A percentile compares a stretch with the other conserved stretches of the same genome.
phyloP scores from a whole-genome alignment of 2,113 vertebrate genomes.

The Pseudopipra pipra region DNA sequence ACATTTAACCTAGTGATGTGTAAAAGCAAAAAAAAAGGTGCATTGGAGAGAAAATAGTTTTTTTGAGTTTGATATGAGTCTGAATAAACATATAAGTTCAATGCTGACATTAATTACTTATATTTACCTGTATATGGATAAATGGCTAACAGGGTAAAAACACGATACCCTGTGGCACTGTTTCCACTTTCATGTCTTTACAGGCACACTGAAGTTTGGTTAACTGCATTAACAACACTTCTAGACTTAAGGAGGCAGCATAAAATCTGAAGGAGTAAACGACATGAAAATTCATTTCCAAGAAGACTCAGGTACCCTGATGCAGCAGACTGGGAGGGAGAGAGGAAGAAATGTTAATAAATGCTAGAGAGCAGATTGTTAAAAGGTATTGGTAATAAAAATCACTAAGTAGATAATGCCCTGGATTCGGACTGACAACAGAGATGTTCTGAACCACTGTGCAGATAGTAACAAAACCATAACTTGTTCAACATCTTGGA shows the following conservation, averaged over 20 bases:
- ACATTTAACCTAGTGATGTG: neutral
- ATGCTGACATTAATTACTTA: conserved; percentile 20
- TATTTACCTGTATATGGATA: neutral
- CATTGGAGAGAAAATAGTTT: neutral
- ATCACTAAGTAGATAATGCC: neutral
- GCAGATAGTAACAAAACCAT: neutral
- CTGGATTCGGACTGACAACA: neutral
- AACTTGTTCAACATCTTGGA: neutral
- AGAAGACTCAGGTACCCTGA: neutral
- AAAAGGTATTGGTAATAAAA: neutral
- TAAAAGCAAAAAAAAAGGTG: neutral
- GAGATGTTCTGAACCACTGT: neutral
- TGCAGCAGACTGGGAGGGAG: neutral
- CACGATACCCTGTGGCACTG: neutral
- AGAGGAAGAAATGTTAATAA: neutral
- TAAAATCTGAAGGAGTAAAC: neutral
- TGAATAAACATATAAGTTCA: neutral
- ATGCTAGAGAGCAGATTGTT: neutral
- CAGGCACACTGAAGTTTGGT: neutral
- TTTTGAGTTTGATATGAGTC: neutral
- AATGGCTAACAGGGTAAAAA: conserved; percentile 1
- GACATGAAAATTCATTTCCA: neutral
- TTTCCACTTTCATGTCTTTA: neutral
- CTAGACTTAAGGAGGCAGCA: neutral
- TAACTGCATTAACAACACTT: neutral